Evolutionary conservation across 1,140 invertebrate genomes (phyloP), one percentile per base, ranked within the genome.

Genomic region (Eulimnadia texana): DNA sequence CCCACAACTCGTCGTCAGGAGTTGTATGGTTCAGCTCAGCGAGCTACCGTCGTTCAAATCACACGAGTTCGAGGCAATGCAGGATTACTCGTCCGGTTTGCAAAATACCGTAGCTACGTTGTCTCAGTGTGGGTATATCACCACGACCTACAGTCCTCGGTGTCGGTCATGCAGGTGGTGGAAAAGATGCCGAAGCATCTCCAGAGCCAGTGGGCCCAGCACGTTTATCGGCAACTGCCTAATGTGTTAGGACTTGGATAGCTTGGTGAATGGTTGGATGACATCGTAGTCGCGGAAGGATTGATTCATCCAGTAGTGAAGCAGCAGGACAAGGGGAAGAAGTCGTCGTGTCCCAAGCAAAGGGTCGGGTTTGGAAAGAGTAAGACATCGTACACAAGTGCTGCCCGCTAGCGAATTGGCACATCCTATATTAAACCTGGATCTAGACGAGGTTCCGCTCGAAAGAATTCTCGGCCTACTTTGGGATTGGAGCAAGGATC

Each of bases 401-500:
- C n/a, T 60, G 3, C 59, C 50, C 11, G 20, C 49, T 2, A 20
- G 19, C n/a, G 20, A 55, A 19, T 25, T 29, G 59, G n/a, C 2
- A 19, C n/a, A 52, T 9, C 59, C 58, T 3, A 9, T 9, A 16
- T 6, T 56, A n/a, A 24, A 56, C 19, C 24, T 56, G 20, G 24
- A 56, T 27, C 23, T 56, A n/a, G 54, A 56, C 13, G 24, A 29
- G 9, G n/a, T 56, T 20, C 54, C 54, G 3, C 19, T 52, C 20
- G 51, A 52, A 52, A 52, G 51, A 52, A 3, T n/a, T 52, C 24
- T 52, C 19, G 51, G 51, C 51, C 19, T 52, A 23, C 51, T 52
- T 22, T 52, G 51, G 51, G 51, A 52, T 52, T 52, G 51, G 23
- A 13, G 28, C 9, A 6, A 23, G 2, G 52, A 54, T 19, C 2